Conservation (phyloP, 2,888 invertebrate species). For the Smittia aterrima region DNA sequence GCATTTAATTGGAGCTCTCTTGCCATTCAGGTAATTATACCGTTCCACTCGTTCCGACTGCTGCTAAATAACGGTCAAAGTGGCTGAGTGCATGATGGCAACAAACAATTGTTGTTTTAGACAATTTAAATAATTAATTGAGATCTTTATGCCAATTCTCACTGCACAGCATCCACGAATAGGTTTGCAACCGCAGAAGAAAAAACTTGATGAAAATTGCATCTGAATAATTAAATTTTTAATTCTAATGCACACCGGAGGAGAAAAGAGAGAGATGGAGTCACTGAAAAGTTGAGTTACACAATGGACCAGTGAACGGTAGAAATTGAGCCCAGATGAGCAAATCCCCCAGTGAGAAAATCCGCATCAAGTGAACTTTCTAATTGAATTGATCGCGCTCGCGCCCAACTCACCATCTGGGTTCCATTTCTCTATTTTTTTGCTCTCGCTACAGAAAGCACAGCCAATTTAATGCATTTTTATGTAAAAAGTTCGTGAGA, state of each 20-base stretch:
- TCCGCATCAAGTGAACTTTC: not conserved
- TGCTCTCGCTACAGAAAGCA: conserved; percentile 15
- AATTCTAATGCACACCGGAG: not conserved
- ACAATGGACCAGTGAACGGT: not conserved
- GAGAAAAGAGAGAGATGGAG: not conserved
- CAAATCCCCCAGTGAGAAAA: no score
- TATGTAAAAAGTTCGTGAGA: conserved; percentile 42
- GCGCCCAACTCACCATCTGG: not conserved
- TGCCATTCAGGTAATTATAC: not conserved
- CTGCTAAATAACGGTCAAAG: conserved; percentile 18
- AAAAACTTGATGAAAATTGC: conserved; percentile 22
- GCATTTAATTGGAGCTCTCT: not conserved
- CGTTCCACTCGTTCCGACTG: not conserved
- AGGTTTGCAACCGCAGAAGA: no score
- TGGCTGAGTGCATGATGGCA: not conserved
- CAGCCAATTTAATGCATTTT: conserved; percentile 40
- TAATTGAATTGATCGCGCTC: not conserved
- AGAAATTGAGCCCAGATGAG: conserved; percentile 3
- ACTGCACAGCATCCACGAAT: conserved; percentile 9
- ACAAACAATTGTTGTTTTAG: conserved; percentile 10
- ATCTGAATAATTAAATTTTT: conserved; percentile 35
- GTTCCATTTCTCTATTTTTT: not conserved
- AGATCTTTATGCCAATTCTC: conserved; percentile 40
- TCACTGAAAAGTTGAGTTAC: not conserved
- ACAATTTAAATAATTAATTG: conserved; percentile 35